Conservation (phyloP, 2,888 invertebrate species). For the Steinernema scapterisci region DNA sequence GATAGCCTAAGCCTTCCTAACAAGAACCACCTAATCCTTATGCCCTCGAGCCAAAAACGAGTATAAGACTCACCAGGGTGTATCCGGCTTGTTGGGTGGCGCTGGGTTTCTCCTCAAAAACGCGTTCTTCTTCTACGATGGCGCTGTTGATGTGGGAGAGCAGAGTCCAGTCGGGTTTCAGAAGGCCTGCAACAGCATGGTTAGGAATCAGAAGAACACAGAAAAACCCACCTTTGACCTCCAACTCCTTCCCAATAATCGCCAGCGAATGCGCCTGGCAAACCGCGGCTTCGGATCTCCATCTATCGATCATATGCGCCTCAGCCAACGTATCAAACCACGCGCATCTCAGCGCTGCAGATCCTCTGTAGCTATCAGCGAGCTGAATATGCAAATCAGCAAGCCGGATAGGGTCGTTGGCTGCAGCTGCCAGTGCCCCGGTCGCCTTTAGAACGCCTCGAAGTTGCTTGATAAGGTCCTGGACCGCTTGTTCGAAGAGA, state of each 20-base stretch:
- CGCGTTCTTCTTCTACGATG: constrained; percentile 52
- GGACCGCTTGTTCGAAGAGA: constrained; percentile 69
- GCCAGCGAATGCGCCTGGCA: constrained; percentile 93
- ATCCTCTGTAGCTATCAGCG: constrained; percentile 75
- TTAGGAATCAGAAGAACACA: too few species aligned
- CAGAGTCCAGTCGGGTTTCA: constrained; percentile 56
- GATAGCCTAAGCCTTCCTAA: too few species aligned
- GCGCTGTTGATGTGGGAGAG: constrained; percentile 55
- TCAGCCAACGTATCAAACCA: constrained; percentile 84
- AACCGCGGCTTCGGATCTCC: constrained; percentile 91
- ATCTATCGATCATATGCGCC: constrained; percentile 73
- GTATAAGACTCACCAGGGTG: constrained; percentile 48
- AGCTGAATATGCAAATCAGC: constrained; percentile 71
- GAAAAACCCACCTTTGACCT: constrained; percentile 71
- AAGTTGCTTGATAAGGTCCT: constrained; percentile 88
- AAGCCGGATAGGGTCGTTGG: constrained; percentile 83
- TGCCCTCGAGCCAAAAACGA: neutral
- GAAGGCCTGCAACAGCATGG: constrained; percentile 48
- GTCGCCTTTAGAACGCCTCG: constrained; percentile 93
- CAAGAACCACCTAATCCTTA: neutral
- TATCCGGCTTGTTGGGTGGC: constrained; percentile 59
- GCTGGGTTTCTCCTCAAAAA: constrained; percentile 44
- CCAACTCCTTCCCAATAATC: constrained; percentile 87
- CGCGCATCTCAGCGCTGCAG: constrained; percentile 86
- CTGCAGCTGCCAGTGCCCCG: constrained; percentile 85